phyloP scores from a whole-genome alignment of 2,888 invertebrate species.

The Rhagonycha lutea region DNA sequence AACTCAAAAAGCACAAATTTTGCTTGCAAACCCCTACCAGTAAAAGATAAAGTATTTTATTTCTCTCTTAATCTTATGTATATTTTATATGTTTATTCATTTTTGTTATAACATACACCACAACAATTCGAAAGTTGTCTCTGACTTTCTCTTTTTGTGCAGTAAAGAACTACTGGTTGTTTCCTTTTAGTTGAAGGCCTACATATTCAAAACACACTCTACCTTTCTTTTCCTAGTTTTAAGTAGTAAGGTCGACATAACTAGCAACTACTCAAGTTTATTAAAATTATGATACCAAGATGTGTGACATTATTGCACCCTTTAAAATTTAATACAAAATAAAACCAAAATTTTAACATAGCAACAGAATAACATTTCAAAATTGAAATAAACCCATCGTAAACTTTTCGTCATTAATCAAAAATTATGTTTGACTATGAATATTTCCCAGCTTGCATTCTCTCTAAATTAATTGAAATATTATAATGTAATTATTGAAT shows the following conservation, averaged over 20 bases:
- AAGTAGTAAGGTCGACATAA: constrained; percentile 30
- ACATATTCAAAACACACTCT: constrained; percentile 26
- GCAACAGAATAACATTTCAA: not conserved
- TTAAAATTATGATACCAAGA: not conserved
- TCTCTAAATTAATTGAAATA: not conserved
- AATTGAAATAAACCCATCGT: no score
- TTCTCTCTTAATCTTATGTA: constrained; percentile 20
- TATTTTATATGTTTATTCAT: constrained; percentile 19
- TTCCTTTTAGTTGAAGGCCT: constrained; percentile 36
- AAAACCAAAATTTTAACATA: not conserved
- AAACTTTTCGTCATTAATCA: not conserved
- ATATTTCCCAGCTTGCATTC: not conserved
- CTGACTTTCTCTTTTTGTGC: constrained; percentile 27
- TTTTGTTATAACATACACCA: constrained; percentile 36
- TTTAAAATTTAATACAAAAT: not conserved
- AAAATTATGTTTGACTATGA: no score
- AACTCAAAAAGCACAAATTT: constrained; percentile 32
- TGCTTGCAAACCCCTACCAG: constrained; percentile 30
- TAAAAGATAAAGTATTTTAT: constrained; percentile 21
- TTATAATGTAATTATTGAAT: not conserved
- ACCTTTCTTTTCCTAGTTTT: constrained; percentile 42
- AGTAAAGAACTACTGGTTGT: constrained; percentile 18
- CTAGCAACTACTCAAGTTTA: not conserved
- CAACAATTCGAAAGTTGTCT: constrained; percentile 41
- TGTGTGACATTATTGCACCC: not conserved